Base-by-base conservation (phyloP, 2,797 vertebrate species). In the Linurgus olivaceus region DNA sequence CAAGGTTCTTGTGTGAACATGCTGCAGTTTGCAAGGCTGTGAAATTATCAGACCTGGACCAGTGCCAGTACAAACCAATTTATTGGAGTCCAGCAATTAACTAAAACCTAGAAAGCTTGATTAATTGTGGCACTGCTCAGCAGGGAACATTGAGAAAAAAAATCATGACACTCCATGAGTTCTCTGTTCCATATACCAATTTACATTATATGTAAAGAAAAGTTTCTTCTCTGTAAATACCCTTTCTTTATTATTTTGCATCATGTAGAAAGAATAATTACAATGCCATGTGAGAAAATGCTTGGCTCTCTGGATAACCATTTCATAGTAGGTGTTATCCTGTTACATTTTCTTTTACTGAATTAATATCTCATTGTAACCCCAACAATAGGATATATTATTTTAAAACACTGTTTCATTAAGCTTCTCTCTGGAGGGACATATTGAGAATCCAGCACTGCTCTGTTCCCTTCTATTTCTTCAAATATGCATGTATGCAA, bases 81-180 rank as follows among this genome's bases (percentile, higher is more conserved):
- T 98, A 97, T 97, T 98, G 97, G 97, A 98, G 97, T 97, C 95
- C 96, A 97, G 94, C 97, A 98, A 98, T 98, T 98, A 97, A 98
- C 96, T 95, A 97, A 98, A 98, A 98, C 97, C 97, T 98, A 98
- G 96, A 98, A 98, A 98, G 96, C 96, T 96, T 98, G 97, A 98
- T 98, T 98, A 98, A 98, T 96, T 98, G 96, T 98, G 97, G 98
- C 97, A 98, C 67, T 88, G 94, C 98, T 96, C 97, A 98, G 97
- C 97, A 92, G 97, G 98, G 95, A 97, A 90, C 97, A 88, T 52
- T 88, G 63, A 79, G 5, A 42, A 65, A 76, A 95, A 94, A 93
- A 95, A 89, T 95, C 86, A 96, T n/a, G 97, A 91, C 93, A 94
- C 91, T 96, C 78, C 88, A 93, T 26, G 86, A 79, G 89, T 91